Base-by-base conservation (phyloP, 64 coral and sea anemone species). In the Actinia equina region DNA sequence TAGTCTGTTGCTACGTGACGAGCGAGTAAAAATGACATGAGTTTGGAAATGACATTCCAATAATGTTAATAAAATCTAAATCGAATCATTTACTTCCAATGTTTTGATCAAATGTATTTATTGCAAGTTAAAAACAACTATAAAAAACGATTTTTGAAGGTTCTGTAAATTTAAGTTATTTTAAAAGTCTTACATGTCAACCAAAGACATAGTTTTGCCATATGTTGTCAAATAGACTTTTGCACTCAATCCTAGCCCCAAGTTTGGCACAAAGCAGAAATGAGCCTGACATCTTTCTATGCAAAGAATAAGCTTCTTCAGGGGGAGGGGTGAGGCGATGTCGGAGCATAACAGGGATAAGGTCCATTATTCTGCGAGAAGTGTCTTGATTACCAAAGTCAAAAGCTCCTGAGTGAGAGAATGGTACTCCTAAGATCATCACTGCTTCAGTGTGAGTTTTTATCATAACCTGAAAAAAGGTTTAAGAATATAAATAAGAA, bases 391-490 rank as follows among this genome's bases (percentile, higher is more conserved):
- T 88, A 18, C 86, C 86, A 71, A 99, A 99, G 56, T 99, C 18
- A 63, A 99, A 99, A 10, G 90, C 65, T 42, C 87, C 59, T 59
- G 89, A 41, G 3, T 51, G 87, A 27, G 90, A 82, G 25, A 99
- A 99, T 46, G 97, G 97, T 42, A 95, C 97, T 46, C 97, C 97
- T 2, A 99, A 82, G 22, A 99, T 99, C 97, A 99, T 99, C 2
- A 99, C 93, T 57, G 97, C 97, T 44, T 99, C 93, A 58, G 91
- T 90, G 76, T 99, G 97, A 74, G 93, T 90, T 43, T 90, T 99
- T 51, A 84, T 93, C 97, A 74, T 74, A 41, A 74, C 15, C 69
- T 74, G 69, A 41, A 74, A 74, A 12, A 14, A n/a, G 22, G 0
- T 65, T 6, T 23, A 20, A 69, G 63, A 27, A 69, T 23, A 20